A percentile compares a stretch with the other conserved stretches of the same genome.
Conservation (phyloP, 2,113 vertebrate species). For the Myodes glareolus region DNA sequence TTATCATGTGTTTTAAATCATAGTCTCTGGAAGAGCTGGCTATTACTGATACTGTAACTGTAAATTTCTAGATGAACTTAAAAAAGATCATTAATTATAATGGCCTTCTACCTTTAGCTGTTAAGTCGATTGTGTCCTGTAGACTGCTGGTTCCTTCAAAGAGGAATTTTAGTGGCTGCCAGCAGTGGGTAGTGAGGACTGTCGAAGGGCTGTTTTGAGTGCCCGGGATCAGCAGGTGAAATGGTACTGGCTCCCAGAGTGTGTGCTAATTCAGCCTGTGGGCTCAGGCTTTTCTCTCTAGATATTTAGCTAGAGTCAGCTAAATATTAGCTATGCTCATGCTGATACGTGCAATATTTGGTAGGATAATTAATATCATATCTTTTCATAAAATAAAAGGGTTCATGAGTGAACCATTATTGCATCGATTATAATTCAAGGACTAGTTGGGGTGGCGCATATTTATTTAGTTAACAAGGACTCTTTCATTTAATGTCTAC, state of each 20-base stretch:
- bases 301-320: background rate
- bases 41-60: background rate
- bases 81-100: background rate
- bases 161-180: slow-evolving; percentile 55
- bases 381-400: background rate
- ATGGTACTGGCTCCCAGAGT: slow-evolving; percentile 85
- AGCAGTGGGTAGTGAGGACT: slow-evolving; percentile 64
- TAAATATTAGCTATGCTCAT: slow-evolving; percentile 16
- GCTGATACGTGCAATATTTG: background rate
- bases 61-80: background rate
- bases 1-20: background rate
- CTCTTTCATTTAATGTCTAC: background rate
- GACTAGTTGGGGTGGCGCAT: background rate
- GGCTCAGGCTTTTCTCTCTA: background rate
- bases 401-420: background rate
- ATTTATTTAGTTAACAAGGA: slow-evolving; percentile 2
- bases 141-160: slow-evolving; percentile 14
- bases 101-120: background rate
- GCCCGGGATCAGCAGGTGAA: slow-evolving; percentile 97
- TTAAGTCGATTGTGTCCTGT: background rate
- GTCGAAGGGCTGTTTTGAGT: slow-evolving; percentile 89
- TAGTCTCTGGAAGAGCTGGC: background rate
- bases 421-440: background rate
- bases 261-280: background rate
- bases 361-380: background rate